These are phyloP conservation scores for Asteroscopus sphinx DNA, from an alignment of 2,888 invertebrate species.

Conservation along the genomic window DNA sequence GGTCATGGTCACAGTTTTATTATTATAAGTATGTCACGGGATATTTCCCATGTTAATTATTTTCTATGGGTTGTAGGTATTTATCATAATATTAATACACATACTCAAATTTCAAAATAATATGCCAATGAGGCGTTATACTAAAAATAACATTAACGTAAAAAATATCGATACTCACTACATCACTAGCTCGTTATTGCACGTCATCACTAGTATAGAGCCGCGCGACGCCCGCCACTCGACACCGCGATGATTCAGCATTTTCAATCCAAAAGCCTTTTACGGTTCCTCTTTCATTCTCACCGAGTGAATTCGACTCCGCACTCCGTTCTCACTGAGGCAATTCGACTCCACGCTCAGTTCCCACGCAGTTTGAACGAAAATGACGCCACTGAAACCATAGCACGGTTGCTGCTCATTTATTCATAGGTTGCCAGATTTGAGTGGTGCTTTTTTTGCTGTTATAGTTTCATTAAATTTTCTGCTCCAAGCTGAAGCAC, in stretches of 20 bases:
- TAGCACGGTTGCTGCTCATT: constrained; percentile 46
- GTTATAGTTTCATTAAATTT: no score
- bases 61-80: no score
- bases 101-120: no score
- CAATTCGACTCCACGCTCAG: constrained; percentile 72
- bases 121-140: no score
- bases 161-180: constrained; percentile 38
- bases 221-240: constrained; percentile 72
- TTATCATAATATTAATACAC: no score
- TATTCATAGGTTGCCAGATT: constrained; percentile 35
- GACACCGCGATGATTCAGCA: constrained; percentile 86
- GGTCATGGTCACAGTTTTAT: no score
- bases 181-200: constrained; percentile 81
- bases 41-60: no score
- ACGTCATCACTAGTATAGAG: constrained; percentile 80
- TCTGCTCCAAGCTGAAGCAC: no score
- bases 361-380: constrained; percentile 76
- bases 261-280: constrained; percentile 86
- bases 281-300: constrained; percentile 85
- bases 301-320: constrained; percentile 76
- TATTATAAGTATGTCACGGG: no score
- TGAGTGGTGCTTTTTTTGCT: constrained; percentile 4
- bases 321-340: constrained; percentile 70
- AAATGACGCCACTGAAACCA: constrained; percentile 56
- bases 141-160: no score